A percentile compares a stretch with the other conserved stretches of the same genome.
phyloP scores from a whole-genome alignment of 2,797 vertebrate genomes.

The Catharus ustulatus region DNA sequence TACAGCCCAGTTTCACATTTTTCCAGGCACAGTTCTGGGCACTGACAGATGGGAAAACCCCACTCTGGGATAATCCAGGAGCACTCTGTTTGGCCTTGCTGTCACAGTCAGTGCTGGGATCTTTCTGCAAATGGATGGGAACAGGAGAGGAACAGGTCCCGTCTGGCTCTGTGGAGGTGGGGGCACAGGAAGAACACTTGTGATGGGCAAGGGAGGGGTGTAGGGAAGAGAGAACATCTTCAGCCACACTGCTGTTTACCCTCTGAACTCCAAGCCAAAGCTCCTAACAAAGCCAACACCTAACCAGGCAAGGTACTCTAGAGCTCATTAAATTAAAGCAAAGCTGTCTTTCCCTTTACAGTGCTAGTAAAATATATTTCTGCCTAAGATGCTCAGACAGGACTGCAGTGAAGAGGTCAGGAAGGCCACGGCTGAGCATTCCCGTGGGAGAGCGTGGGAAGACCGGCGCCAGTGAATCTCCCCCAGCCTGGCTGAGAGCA shows the following conservation, averaged over 20 bases:
- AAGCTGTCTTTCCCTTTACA: not conserved
- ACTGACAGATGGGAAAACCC: not conserved
- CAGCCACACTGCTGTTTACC: accelerated
- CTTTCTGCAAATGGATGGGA: not conserved
- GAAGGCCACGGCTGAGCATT: not conserved
- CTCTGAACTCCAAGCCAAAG: not conserved
- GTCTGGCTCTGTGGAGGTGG: not conserved
- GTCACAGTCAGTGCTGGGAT: not conserved
- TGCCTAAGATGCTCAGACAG: not conserved
- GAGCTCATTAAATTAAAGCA: not conserved
- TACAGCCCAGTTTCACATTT: not conserved
- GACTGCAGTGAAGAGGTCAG: not conserved
- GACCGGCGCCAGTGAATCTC: accelerated
- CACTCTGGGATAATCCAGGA: accelerated
- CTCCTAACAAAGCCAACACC: not conserved
- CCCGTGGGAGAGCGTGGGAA: not conserved
- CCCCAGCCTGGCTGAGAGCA: not conserved
- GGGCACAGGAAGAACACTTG: not conserved
- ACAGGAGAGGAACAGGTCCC: not conserved
- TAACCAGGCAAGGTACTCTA: not conserved
- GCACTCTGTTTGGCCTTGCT: accelerated
- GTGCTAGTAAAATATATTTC: not conserved
- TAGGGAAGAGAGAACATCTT: not conserved
- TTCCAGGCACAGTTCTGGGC: not conserved
- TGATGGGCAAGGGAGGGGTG: accelerated